Conservation (phyloP, 2,113 vertebrate species). For the Larimichthys polyactis region DNA sequence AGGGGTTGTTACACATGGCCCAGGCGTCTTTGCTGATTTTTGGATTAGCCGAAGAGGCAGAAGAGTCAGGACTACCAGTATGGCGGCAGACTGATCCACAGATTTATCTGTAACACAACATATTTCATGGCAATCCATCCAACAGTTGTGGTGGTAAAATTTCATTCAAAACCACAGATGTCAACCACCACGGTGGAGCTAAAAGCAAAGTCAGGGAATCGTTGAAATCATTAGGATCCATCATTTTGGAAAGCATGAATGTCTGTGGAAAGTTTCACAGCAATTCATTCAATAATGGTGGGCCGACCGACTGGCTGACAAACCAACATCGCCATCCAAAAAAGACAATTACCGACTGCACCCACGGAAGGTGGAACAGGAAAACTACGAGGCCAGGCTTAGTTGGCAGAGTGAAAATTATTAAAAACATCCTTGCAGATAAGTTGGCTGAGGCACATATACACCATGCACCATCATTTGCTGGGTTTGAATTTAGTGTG, state of each 20-base stretch:
- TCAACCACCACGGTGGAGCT: too few species aligned
- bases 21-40: too few species aligned
- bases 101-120: too few species aligned
- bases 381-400: not conserved
- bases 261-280: not conserved
- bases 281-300: not conserved
- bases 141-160: too few species aligned
- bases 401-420: not conserved
- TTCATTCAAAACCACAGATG: too few species aligned
- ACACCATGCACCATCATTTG: not conserved
- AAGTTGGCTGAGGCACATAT: not conserved
- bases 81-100: too few species aligned
- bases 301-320: not conserved
- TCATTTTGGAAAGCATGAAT: not conserved
- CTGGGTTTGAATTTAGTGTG: constrained; percentile 24
- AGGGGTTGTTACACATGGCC: too few species aligned
- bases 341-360: not conserved
- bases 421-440: not conserved
- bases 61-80: too few species aligned
- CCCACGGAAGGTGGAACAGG: not conserved
- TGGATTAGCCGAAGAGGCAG: too few species aligned
- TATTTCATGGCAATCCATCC: too few species aligned
- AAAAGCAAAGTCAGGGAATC: not conserved
- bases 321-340: not conserved
- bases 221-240: not conserved